phyloP scores from a whole-genome alignment of 1,140 invertebrate genomes.

The Brachystomella parvula region DNA sequence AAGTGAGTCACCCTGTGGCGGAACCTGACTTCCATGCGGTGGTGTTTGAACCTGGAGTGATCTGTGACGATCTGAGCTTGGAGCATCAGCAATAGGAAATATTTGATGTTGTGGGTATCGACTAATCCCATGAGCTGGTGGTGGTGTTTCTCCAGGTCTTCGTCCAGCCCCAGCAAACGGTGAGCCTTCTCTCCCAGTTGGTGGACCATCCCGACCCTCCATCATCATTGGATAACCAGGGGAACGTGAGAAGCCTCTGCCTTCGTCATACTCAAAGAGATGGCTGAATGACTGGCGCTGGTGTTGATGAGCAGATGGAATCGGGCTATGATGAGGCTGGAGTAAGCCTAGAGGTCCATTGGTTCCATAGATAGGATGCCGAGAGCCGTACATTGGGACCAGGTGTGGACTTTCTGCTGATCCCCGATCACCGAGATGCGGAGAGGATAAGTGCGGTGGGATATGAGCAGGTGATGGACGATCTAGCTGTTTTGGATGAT shows the following conservation, averaged over 20 bases:
- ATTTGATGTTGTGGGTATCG: conserved; percentile 26
- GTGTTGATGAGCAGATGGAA: conserved; percentile 40
- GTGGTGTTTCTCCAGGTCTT: conserved; percentile 25
- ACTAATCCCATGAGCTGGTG: conserved; percentile 30
- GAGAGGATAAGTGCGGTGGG: conserved; percentile 48
- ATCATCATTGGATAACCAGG: conserved; percentile 7
- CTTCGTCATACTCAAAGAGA: conserved; percentile 30
- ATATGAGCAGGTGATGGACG: conserved; percentile 37
- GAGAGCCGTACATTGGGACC: conserved; percentile 39
- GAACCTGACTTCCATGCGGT: conserved; percentile 63
- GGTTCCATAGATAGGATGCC: conserved; percentile 3
- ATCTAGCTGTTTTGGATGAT: background rate
- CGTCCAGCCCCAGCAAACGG: conserved; percentile 12
- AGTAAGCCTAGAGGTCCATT: background rate
- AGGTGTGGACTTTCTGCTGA: conserved; percentile 12
- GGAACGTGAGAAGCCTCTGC: conserved; percentile 41
- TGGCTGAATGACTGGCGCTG: conserved; percentile 32
- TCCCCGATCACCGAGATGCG: conserved; percentile 43
- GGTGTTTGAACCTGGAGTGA: conserved; percentile 56
- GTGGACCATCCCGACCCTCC: background rate
- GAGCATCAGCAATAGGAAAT: conserved; percentile 41
- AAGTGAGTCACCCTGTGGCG: conserved; percentile 67
- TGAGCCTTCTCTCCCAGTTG: background rate
- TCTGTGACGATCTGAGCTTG: conserved; percentile 27
- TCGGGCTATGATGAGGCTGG: conserved; percentile 1